Base-by-base conservation (phyloP, 35 echinoderm and acorn worm species). In the Hemicentrotus pulcherrimus region DNA sequence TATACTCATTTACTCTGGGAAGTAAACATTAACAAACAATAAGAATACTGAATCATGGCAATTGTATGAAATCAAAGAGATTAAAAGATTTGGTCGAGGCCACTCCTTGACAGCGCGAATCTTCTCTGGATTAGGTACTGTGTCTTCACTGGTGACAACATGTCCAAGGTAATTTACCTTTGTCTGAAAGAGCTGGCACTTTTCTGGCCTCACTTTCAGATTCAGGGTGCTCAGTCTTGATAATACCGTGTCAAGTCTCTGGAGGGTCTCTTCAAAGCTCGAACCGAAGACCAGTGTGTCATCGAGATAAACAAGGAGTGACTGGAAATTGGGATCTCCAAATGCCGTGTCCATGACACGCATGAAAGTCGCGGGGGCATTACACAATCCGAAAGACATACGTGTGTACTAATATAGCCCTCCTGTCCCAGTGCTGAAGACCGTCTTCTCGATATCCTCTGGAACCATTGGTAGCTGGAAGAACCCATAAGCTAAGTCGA, bases 321-420 rank as follows among this genome's bases (percentile, higher is more conserved):
- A 86, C 24, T 95, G 91, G 95, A 90, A 97, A 2, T 85, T 35
- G 12, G 95, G 48, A 50, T 86, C 47, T 95, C 94, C 35, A 94
- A 97, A 28, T 91, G 86, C 31, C 95, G 15, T 47, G 4, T 96
- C 94, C 97, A 96, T 97, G 9, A 96, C 86, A 16, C 95, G 41
- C 78, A 94, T 48, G 47, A 96, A 97, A 13, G 94, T 96, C 0
- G 95, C 95, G 2, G 95, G 97, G 0, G 95, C 97, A 47, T 96
- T 96, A 28, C 33, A 88, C 13, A 97, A 65, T 14, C 95, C 97
- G 88, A 94, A 95, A 24, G 96, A 86, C 96, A 96, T 97, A 22
- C 96, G 58, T 46, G 35, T 31, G 9, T 94, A 96, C 52, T 94
- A 46, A 31, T 94, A 96, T 47, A 97, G 52, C 6, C 92, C 55